Percentiles rank a stretch among this genome's conserved stretches.
Conservation (phyloP, 2,888 invertebrate genomes). For the Epinotia bilunana region DNA sequence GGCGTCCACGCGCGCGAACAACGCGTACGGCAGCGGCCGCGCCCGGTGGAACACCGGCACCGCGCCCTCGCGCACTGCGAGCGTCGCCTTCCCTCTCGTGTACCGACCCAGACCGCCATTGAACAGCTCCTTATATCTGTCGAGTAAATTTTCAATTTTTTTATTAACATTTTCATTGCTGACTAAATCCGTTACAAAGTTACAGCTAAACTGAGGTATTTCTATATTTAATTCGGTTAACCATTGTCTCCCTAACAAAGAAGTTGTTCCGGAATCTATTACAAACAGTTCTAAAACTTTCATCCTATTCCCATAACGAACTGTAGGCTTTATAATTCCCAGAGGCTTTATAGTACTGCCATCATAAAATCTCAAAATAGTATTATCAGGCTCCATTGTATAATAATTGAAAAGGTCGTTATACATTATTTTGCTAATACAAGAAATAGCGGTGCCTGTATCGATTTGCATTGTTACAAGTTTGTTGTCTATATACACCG, state of each 20-base stretch:
- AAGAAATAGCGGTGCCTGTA: constrained; percentile 8
- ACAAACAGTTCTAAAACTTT: constrained; percentile 11
- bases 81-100: too few species aligned
- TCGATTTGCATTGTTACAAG: background rate
- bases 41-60: too few species aligned
- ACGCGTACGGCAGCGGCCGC: too few species aligned
- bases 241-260: constrained; percentile 8
- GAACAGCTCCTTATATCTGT: constrained; percentile 11
- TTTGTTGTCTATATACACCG: background rate
- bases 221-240: constrained; percentile 12
- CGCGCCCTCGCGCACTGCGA: too few species aligned
- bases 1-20: too few species aligned
- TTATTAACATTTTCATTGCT: background rate
- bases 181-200: background rate
- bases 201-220: constrained; percentile 1
- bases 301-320: background rate
- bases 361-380: constrained; percentile 9
- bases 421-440: constrained; percentile 5
- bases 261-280: background rate
- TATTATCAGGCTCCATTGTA: background rate
- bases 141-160: constrained; percentile 1
- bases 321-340: background rate
- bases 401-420: background rate
- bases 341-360: background rate
- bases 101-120: constrained; percentile 3